phyloP scores from a whole-genome alignment of 2,888 invertebrate species.

The Yponomeuta evonymella region DNA sequence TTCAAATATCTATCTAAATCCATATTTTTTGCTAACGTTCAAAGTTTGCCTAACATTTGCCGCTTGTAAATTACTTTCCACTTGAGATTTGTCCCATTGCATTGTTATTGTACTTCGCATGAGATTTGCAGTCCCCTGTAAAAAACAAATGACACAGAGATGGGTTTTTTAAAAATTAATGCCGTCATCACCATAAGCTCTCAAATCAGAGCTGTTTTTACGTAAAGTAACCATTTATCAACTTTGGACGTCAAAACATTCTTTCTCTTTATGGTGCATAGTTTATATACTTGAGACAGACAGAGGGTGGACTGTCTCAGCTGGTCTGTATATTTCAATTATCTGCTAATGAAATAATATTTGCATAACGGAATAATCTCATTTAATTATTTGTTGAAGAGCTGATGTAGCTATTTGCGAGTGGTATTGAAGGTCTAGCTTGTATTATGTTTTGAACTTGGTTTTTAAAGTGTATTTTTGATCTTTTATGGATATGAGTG shows the following conservation, averaged over 20 bases:
- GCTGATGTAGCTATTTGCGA: background rate
- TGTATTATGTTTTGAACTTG: background rate
- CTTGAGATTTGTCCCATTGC: background rate
- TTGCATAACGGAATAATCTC: background rate
- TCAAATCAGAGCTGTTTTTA: background rate
- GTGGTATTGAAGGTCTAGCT: background rate
- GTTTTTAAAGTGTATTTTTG: conserved; percentile 2
- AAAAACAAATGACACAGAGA: background rate
- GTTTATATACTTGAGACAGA: too few species aligned
- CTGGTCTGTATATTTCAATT: background rate
- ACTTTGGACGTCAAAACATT: too few species aligned
- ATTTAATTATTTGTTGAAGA: background rate
- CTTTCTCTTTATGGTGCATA: too few species aligned
- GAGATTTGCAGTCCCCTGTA: background rate
- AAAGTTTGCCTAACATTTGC: too few species aligned
- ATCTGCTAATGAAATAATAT: background rate
- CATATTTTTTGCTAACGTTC: too few species aligned
- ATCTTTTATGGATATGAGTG: background rate
- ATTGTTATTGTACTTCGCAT: background rate
- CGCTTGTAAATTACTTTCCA: too few species aligned
- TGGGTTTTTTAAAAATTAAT: background rate
- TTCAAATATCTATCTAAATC: too few species aligned
- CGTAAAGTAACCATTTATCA: too few species aligned
- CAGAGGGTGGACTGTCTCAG: too few species aligned
- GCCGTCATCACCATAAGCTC: background rate